phyloP scores from a whole-genome alignment of 2,797 vertebrate species.

The Chromis chromis region DNA sequence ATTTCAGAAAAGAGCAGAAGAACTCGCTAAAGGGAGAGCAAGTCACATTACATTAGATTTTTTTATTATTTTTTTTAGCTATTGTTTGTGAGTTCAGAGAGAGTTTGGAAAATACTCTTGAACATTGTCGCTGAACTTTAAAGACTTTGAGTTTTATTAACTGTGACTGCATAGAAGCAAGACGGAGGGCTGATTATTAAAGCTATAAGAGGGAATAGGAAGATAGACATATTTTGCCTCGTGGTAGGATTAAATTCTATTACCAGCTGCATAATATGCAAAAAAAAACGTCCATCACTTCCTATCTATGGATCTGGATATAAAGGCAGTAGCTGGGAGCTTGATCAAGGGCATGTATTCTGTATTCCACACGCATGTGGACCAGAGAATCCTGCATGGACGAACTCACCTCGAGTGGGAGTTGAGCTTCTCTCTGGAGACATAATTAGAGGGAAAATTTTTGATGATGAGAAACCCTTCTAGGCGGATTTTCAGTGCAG shows the following conservation, averaged over 20 bases:
- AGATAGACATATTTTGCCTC: conserved; percentile 21
- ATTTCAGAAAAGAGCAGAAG: conserved; percentile 53
- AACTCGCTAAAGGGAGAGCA: conserved; percentile 15
- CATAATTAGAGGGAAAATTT: conserved; percentile 73
- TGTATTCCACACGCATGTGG: conserved; percentile 47
- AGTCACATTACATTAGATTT: conserved; percentile 32
- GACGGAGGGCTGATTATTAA: conserved; percentile 29
- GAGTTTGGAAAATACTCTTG: conserved; percentile 24
- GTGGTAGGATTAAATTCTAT: conserved; percentile 34
- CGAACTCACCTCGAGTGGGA: conserved; percentile 56
- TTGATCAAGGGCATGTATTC: conserved; percentile 54
- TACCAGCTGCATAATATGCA: conserved; percentile 38
- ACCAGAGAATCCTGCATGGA: conserved; percentile 32
- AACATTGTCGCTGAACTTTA: conserved; percentile 32
- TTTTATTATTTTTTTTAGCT: background rate
- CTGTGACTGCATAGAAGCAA: conserved; percentile 31
- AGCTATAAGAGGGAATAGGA: conserved; percentile 27
- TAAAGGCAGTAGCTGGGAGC: conserved; percentile 28
- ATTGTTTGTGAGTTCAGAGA: conserved; percentile 48
- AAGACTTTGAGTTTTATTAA: conserved; percentile 29
- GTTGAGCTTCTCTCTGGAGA: conserved; percentile 67
- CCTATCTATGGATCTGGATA: conserved; percentile 29
- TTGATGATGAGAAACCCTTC: conserved; percentile 71
- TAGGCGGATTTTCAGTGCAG: conserved; percentile 62
- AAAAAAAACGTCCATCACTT: conserved; percentile 27